phyloP scores from a whole-genome alignment of 2,797 vertebrate species.

The Sebastes diaconus region DNA sequence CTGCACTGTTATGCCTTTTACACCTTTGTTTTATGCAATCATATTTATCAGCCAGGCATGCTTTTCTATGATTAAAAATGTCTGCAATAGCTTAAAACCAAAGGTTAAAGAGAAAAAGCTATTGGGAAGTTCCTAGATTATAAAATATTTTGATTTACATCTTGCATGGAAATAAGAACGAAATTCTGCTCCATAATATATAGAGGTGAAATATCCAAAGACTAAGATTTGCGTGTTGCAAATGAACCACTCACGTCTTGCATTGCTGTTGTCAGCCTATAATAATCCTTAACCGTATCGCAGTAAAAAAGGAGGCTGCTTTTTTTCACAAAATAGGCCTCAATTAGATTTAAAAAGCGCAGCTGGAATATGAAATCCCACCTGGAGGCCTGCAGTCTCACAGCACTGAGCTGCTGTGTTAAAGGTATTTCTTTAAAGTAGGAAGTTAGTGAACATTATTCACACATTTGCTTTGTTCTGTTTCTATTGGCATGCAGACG shows the following conservation, averaged over 20 bases:
- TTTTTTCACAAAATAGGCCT: neutral
- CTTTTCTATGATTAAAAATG: neutral
- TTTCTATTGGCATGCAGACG: conserved; percentile 18
- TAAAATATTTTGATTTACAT: neutral
- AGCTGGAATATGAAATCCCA: neutral
- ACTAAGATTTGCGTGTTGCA: neutral
- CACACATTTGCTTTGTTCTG: conserved; percentile 38
- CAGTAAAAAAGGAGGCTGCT: neutral
- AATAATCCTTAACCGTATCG: neutral
- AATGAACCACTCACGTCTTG: neutral
- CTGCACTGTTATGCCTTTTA: neutral
- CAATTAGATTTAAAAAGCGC: neutral
- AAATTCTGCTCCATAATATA: neutral
- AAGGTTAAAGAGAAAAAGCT: neutral
- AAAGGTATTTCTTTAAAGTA: neutral
- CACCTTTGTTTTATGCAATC: too few relatives aligned
- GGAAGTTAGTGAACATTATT: conserved; percentile 40
- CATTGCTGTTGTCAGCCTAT: neutral
- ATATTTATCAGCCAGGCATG: neutral
- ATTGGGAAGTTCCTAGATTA: neutral
- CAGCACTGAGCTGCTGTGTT: neutral
- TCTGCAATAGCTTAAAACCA: neutral
- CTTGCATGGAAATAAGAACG: neutral
- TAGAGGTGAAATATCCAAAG: neutral
- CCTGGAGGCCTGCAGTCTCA: neutral